Evolutionary conservation across 2,888 invertebrate genomes (phyloP).

Genomic region (Cephus nigrinus): DNA sequence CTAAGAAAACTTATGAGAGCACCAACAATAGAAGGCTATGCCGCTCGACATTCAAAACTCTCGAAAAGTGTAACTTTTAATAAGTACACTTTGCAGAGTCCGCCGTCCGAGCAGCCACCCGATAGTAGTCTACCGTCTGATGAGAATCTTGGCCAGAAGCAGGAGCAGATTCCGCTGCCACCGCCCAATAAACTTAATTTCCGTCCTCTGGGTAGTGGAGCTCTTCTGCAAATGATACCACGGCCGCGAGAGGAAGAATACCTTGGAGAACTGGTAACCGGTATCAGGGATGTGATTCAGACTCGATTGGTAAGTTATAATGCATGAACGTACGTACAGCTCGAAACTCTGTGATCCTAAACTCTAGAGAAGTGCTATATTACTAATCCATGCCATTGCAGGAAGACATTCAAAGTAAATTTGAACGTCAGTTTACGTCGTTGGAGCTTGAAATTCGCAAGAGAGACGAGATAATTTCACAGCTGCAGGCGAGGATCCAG

Average conservation of each 20-base stretch:
- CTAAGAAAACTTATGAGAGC: slow-evolving; percentile 80
- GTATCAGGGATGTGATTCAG: slow-evolving; percentile 85
- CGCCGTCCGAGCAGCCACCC: slow-evolving; percentile 69
- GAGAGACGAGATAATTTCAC: slow-evolving; percentile 83
- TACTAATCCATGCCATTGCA: slow-evolving; percentile 37
- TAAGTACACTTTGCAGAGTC: slow-evolving; percentile 84
- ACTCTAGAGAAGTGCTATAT: background rate
- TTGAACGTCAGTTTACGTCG: slow-evolving; percentile 73
- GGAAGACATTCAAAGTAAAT: slow-evolving; percentile 68
- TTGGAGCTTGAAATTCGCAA: slow-evolving; percentile 84
- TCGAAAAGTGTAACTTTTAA: slow-evolving; percentile 91
- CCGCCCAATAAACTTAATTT: slow-evolving; percentile 61
- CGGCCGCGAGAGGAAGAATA: slow-evolving; percentile 77
- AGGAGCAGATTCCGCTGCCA: slow-evolving; percentile 52
- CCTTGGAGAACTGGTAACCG: slow-evolving; percentile 82
- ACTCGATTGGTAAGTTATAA: slow-evolving; percentile 65
- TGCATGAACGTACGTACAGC: background rate
- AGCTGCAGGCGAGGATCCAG: slow-evolving; percentile 79
- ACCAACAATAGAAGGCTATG: slow-evolving; percentile 89
- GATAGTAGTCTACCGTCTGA: slow-evolving; percentile 28
- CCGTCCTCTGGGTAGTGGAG: slow-evolving; percentile 62
- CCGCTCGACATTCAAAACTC: slow-evolving; percentile 87
- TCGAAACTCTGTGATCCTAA: background rate
- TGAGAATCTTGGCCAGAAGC: slow-evolving; percentile 22
- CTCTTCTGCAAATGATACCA: slow-evolving; percentile 51